Base-by-base conservation (phyloP, 2,797 vertebrate genomes). In the Pseudochirops cupreus region DNA sequence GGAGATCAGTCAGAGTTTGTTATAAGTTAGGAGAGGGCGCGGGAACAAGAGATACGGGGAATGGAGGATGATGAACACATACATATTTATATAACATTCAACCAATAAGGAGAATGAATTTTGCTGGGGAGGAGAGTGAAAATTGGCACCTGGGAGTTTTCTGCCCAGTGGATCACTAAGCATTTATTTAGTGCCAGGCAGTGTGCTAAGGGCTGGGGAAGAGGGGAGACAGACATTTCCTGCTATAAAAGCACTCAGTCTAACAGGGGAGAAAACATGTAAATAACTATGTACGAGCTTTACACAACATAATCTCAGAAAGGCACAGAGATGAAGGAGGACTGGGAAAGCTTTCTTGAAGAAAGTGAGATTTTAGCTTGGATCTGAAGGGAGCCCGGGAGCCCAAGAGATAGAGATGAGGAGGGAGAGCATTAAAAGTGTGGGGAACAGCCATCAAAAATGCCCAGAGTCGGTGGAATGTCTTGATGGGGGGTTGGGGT, bases 11-110 rank as follows among this genome's bases (percentile, higher is more conserved):
- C 46, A 21, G 62, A 67, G 21, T 82, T 82, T 82, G 9, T 82
- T 82, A 26, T 11, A 56, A 56, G 55, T 29, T 94, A 11, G 3
- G 9, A 67, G 90, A 93, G 87, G 54, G 94, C 24, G 91, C 95
- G 92, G 54, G 82, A 91, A 56, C 12, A 26, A 7, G 87, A 93
- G 91, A 91, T 74, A 46, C 67, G 46, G 92, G 92, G 82, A 93
- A 94, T 0, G 2, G 95, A 55, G 12, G 10, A 59, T 46, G 10
- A 92, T 6, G 59, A 62, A 53, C n/a, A 29, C 24, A 28, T 91
- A 82, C 11, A 53, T 13, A 3, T 21, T 57, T 57, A 1, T 39
- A 39, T 10, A 91, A 53, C 0, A 0, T 14, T 10, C 52, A 62
- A 58, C 54, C 92, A 13, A 26, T 2, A 14, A 3, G 11, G 46